Evolutionary conservation across 30 jellyfish, hydroid and myxozoan species (phyloP), one percentile per base, ranked within the genome.

Genomic region (Cassiopea andromeda): DNA sequence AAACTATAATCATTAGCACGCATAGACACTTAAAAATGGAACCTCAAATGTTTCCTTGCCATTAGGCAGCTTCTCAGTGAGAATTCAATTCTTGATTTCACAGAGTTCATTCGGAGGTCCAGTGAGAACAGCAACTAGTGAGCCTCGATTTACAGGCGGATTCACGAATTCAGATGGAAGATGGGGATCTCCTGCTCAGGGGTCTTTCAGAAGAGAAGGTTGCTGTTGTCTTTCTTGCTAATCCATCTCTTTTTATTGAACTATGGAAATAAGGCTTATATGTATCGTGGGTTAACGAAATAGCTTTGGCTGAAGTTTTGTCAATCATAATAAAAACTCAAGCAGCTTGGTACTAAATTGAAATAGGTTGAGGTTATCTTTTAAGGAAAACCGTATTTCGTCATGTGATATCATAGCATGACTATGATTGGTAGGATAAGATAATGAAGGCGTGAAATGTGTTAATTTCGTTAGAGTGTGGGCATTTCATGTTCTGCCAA

Each of bases 161-260:
- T 82, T 82, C 87, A 83, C 49, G 10, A 81, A 76, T 44, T 57
- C 90, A 0, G 95, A 91, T 80, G 98, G 99, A 2, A 96, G 99
- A 27, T 94, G 99, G 99, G 95, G 87, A 38, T 59, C 90, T n/a
- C 90, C 97, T 1, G 83, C 88, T 50, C 57, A 90, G 15, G 64
- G 85, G 66, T 79, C 96, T 16, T 90, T 90, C 75, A 79, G 97
- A 47, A 82, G 97, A 74, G 90, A 82, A 4, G 97, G 97, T 90
- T 57, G 47, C 66, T 45, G 16, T 2, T 70, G 7, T 5, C 19
- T 66, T 66, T 66, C 75, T 66, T 6, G 10, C 12, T 54, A 54
- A 6, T 3, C 12, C 12, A 3, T 54, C 12, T 54, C 64, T 10
- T 54, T 54, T 10, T 54, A 3, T 10, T 54, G 64, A 3, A 3